These are phyloP conservation scores for Theodoxus fluviatilis DNA, from an alignment of 2,888 invertebrate genomes.

Conservation along the genomic window DNA sequence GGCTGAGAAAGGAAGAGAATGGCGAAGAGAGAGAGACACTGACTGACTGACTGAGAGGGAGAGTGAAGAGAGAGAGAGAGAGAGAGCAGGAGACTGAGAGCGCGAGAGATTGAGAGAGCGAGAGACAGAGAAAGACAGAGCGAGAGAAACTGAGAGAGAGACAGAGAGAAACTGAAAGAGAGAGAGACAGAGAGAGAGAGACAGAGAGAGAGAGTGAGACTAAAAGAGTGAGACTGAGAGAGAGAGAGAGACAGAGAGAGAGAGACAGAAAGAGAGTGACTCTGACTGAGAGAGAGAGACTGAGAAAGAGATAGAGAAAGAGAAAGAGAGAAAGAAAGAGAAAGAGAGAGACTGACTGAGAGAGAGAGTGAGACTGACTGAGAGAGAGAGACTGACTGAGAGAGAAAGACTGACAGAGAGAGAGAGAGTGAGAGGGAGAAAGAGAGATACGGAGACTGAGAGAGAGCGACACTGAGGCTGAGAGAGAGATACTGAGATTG, in stretches of 20 bases:
- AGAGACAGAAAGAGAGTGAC: background rate
- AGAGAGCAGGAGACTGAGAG: constrained; percentile 4
- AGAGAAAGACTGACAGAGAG: too few relatives aligned
- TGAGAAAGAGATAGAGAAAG: too few relatives aligned
- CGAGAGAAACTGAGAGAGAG: background rate
- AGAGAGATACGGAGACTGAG: background rate
- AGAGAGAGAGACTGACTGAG: too few relatives aligned
- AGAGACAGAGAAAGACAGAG: constrained; percentile 11
- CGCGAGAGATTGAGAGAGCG: constrained; percentile 14
- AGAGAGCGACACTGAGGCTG: background rate
- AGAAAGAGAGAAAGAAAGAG: too few relatives aligned
- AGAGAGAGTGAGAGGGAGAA: constrained; percentile 2
- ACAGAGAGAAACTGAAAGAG: background rate
- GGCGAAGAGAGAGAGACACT: background rate
- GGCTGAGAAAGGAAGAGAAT: background rate
- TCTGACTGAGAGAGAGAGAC: too few relatives aligned
- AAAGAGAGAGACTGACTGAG: too few relatives aligned
- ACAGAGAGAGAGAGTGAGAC: background rate
- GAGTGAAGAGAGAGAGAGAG: constrained; percentile 16
- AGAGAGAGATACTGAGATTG: background rate
- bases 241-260: background rate
- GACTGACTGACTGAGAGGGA: background rate
- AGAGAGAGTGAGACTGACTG: too few relatives aligned
- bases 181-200: background rate
- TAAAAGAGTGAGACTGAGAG: too few relatives aligned